Percentiles rank a stretch among this genome's conserved stretches.
phyloP scores from a whole-genome alignment of 2,797 vertebrate genomes.

The Strix occidentalis region DNA sequence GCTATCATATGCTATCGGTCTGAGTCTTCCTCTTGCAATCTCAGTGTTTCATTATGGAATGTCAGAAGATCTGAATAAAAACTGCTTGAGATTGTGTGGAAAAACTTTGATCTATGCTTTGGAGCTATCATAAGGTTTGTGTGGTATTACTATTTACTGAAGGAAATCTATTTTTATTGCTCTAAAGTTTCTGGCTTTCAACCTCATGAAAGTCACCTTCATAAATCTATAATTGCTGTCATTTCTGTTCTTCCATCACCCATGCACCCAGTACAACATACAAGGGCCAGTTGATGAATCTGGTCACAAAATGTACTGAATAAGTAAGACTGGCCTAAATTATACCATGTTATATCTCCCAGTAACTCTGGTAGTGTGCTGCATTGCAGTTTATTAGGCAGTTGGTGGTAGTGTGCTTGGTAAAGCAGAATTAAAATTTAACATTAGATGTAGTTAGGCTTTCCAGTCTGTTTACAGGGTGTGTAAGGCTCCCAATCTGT shows the following conservation, averaged over 20 bases:
- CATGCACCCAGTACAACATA: neutral
- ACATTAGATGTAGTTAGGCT: neutral
- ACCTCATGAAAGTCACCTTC: neutral
- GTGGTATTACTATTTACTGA: neutral
- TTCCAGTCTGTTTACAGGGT: neutral
- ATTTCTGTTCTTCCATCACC: neutral
- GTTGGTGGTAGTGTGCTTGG: neutral
- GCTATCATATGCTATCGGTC: conserved; percentile 84
- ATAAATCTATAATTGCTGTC: neutral
- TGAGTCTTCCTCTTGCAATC: conserved; percentile 85
- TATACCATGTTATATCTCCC: neutral
- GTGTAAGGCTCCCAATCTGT: neutral
- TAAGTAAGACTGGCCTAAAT: neutral
- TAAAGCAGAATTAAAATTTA: neutral
- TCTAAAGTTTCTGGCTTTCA: neutral
- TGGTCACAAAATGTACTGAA: neutral
- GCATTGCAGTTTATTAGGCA: neutral
- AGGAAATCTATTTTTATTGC: neutral
- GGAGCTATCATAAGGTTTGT: conserved; percentile 85
- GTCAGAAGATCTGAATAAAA: conserved; percentile 84
- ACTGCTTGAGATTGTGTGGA: conserved; percentile 85
- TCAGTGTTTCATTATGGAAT: conserved; percentile 88
- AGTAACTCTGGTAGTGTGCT: neutral
- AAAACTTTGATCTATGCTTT: conserved; percentile 85
- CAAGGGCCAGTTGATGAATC: neutral